Conservation (phyloP, 2,888 invertebrate species). For the Ormyrus rosae region DNA sequence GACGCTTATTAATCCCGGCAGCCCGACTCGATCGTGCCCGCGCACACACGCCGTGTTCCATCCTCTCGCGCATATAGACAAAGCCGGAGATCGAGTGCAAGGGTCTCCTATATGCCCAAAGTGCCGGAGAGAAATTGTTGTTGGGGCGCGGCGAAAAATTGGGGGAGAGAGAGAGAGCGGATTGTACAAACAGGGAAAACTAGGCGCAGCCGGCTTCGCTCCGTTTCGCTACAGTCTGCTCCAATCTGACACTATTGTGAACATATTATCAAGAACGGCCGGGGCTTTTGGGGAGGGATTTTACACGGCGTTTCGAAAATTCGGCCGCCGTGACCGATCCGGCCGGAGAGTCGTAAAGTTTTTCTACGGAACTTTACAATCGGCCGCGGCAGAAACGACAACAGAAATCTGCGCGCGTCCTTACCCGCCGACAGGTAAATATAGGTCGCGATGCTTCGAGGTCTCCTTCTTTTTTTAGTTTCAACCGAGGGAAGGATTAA, state of each 20-base stretch:
- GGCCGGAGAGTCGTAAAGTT: constrained; percentile 21
- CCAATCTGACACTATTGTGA: constrained; percentile 59
- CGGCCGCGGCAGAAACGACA: no score
- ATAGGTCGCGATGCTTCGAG: no score
- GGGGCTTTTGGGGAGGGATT: constrained; percentile 3
- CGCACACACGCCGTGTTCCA: background rate
- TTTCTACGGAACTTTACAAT: no score
- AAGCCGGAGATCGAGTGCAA: constrained; percentile 19
- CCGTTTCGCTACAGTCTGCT: constrained; percentile 66
- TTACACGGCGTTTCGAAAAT: constrained; percentile 33
- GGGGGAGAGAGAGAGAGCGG: constrained; percentile 57
- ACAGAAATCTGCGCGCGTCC: no score
- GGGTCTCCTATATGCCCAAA: background rate
- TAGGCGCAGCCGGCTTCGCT: constrained; percentile 61
- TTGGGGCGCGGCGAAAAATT: constrained; percentile 56
- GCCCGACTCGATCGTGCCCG: constrained; percentile 7
- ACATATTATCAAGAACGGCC: constrained; percentile 51
- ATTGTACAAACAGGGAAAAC: constrained; percentile 69
- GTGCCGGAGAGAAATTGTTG: background rate
- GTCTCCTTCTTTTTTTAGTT: background rate
- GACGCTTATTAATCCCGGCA: constrained; percentile 45
- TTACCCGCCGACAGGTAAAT: no score
- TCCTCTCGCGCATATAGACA: constrained; percentile 16
- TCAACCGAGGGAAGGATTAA: background rate
- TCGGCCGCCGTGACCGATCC: constrained; percentile 16